Evolutionary conservation across 2,797 vertebrate species (phyloP), one percentile per base, ranked within the genome.

Genomic region (Helicolenus hilgendorfi): DNA sequence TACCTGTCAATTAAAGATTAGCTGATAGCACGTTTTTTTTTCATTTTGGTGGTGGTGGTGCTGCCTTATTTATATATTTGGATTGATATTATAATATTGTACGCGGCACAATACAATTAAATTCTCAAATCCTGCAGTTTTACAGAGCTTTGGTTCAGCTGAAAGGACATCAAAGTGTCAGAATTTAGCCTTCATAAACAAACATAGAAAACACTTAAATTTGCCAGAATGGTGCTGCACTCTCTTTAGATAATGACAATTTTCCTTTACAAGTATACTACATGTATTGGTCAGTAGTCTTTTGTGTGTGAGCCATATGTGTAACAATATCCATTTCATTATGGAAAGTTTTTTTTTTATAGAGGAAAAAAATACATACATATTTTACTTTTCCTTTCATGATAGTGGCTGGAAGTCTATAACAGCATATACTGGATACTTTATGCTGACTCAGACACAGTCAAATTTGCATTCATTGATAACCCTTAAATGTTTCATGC

Each of bases 301-400:
- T 76, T 41, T 63, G 55, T 72, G 15, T 64, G n/a, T 53, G 38
- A 35, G 53, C 20, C 4, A 15, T 1, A 8, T 24, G 15, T 65
- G 27, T 49, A 29, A 72, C 13, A 24, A 56, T 14, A 15, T 53
- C 10, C 0, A 35, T 36, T 35, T 41, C 38, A 41, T 15, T 41
- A 41, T 15, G 38, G 38, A 41, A 41, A 0, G 0, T 15, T 41
- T 41, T 41, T 41, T 35, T 29, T 41, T 41, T 38, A 38, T 38
- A 38, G 38, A 45, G 18, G 13, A 0, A 72, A 60, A 29, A 14
- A 18, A 27, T 27, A 60, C 18, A 33, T 0, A 18, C 1, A 0
- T 15, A 15, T 45, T 49, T 49, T 1, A 33, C 8, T 9, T 63
- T 11, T 63, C 9, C 18, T 63, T 63, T 24, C 22, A 41, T 8